phyloP scores from a whole-genome alignment of 2,888 invertebrate species.

The Diplazon laetatorius region DNA sequence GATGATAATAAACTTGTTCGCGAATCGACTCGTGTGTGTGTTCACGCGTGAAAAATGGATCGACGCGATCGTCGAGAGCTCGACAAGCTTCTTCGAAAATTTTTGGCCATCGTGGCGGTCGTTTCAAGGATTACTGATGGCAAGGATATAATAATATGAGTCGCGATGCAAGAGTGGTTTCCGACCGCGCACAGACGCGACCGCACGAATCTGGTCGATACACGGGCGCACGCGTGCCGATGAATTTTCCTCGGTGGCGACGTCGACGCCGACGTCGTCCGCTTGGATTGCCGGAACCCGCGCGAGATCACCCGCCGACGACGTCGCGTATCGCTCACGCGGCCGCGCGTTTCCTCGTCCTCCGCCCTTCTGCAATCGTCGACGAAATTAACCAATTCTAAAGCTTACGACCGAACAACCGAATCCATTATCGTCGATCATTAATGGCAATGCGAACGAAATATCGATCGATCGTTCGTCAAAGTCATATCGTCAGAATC shows the following conservation, averaged over 20 bases:
- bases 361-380: neutral
- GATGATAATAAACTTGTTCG: neutral
- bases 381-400: neutral
- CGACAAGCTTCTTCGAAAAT: neutral
- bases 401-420: neutral
- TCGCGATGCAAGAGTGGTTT: constrained; percentile 1
- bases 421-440: constrained; percentile 29
- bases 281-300: constrained; percentile 6
- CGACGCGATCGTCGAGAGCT: constrained; percentile 10
- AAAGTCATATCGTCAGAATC: too few species aligned
- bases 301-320: constrained; percentile 20
- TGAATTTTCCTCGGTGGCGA: constrained; percentile 47
- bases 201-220: constrained; percentile 76
- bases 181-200: constrained; percentile 24
- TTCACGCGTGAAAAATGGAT: neutral
- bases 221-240: constrained; percentile 72
- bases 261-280: constrained; percentile 30
- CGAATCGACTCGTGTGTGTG: neutral
- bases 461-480: neutral
- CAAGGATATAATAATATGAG: neutral
- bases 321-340: neutral
- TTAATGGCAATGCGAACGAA: constrained; percentile 14
- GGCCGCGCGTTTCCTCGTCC: neutral
- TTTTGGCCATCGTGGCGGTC: constrained; percentile 19
- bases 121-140: constrained; percentile 30